These are phyloP conservation scores for Chionodraco myersi DNA, from an alignment of 2,113 vertebrate species.

Conservation along the genomic window DNA sequence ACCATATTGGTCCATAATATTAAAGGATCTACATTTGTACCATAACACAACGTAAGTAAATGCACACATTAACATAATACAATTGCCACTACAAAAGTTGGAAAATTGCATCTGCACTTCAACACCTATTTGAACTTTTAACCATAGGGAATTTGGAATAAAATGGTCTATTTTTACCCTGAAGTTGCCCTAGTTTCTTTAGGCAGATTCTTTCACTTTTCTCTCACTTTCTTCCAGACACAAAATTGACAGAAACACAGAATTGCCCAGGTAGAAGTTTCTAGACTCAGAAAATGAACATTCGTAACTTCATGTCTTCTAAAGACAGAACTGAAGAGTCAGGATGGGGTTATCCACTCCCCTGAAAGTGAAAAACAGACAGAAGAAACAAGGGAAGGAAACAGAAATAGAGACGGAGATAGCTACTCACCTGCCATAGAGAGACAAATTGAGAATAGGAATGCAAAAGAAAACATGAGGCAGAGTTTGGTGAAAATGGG, in stretches of 20 bases:
- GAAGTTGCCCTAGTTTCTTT: not conserved
- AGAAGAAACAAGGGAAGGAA: not conserved
- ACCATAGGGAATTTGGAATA: not conserved
- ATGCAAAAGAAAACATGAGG: not conserved
- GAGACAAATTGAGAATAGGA: not conserved
- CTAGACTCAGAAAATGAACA: not conserved
- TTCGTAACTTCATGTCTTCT: not conserved
- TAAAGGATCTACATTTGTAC: not conserved
- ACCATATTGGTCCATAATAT: not conserved
- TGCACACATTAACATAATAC: not conserved
- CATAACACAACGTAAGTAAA: not conserved
- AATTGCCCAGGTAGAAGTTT: constrained; percentile 1
- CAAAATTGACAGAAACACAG: constrained; percentile 5
- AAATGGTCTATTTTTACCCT: not conserved
- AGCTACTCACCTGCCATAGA: not conserved
- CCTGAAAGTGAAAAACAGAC: not conserved
- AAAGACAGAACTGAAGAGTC: not conserved
- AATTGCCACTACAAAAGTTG: not conserved
- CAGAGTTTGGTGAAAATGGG: not conserved
- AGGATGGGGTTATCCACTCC: not conserved
- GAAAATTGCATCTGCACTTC: not conserved
- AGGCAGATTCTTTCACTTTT: not conserved
- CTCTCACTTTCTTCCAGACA: not conserved
- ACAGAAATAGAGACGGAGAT: not conserved
- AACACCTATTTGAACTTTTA: not conserved